Evolutionary conservation across 2,113 vertebrate species (phyloP).

Genomic region (Neodon shergylaensis): DNA sequence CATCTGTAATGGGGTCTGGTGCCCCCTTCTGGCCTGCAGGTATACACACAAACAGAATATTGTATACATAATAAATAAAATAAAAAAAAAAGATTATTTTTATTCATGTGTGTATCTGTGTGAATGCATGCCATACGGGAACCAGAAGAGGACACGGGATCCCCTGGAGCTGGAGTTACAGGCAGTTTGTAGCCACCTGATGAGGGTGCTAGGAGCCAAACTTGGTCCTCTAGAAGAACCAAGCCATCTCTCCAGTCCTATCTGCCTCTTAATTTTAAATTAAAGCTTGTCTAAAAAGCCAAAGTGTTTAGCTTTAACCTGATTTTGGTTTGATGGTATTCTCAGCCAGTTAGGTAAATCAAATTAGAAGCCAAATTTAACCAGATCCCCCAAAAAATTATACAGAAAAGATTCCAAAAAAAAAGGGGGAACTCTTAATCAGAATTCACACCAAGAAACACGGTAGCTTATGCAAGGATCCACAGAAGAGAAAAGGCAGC

Average conservation of each 20-base stretch:
- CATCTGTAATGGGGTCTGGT: too few relatives aligned
- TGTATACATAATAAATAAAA: too few relatives aligned
- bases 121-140: neutral
- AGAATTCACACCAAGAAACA: conserved; percentile 14
- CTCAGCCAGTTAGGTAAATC: neutral
- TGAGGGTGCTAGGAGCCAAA: neutral
- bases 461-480: neutral
- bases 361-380: neutral
- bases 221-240: neutral
- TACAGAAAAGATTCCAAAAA: neutral
- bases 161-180: neutral
- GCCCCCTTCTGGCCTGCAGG: too few relatives aligned
- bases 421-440: neutral
- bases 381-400: neutral
- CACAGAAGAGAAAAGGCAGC: neutral
- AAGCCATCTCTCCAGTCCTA: neutral
- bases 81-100: neutral
- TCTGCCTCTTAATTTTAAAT: neutral
- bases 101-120: neutral
- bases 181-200: neutral
- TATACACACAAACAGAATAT: too few relatives aligned
- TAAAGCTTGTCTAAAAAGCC: neutral
- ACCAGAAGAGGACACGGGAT: neutral
- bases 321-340: neutral
- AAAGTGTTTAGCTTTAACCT: neutral